A percentile compares a stretch with the other conserved stretches of the same genome.
These are phyloP conservation scores for Hermaeophaga mercurialis DNA, from an alignment of 2,888 invertebrate species.

Conservation along the genomic window DNA sequence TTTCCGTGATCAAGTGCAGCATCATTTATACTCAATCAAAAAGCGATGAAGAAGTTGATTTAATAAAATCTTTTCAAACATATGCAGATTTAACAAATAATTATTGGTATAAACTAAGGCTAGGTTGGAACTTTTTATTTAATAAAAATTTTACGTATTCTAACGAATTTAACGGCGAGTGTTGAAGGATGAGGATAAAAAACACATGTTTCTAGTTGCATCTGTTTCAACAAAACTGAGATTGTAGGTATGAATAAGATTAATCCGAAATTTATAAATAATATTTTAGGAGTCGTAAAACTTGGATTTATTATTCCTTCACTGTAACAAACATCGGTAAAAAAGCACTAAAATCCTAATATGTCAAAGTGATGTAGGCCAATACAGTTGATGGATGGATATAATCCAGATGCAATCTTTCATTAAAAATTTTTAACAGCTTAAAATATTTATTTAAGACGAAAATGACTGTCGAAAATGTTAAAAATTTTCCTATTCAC, in stretches of 20 bases:
- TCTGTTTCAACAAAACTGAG: slow-evolving; percentile 38
- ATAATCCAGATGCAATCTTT: slow-evolving; percentile 27
- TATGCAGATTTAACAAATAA: too few relatives aligned
- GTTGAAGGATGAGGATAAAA: slow-evolving; percentile 23
- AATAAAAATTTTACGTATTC: slow-evolving; percentile 16
- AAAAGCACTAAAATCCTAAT: slow-evolving; percentile 41
- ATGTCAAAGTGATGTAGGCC: slow-evolving; percentile 42
- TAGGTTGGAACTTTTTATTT: slow-evolving; percentile 5
- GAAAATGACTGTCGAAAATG: not conserved
- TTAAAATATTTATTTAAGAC: not conserved
- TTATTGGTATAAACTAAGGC: slow-evolving; percentile 14
- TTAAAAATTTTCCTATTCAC: not conserved
- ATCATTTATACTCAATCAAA: too few relatives aligned
- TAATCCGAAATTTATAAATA: slow-evolving; percentile 44
- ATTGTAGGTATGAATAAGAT: slow-evolving; percentile 36
- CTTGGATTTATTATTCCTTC: slow-evolving; percentile 39
- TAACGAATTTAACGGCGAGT: slow-evolving; percentile 17
- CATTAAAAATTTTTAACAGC: not conserved
- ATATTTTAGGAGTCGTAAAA: slow-evolving; percentile 45
- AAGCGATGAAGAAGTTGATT: too few relatives aligned
- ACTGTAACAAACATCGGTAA: slow-evolving; percentile 33
- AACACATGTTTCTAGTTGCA: slow-evolving; percentile 36
- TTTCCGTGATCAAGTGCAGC: too few relatives aligned
- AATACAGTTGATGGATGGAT: slow-evolving; percentile 35
- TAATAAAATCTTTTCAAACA: too few relatives aligned